Conservation (phyloP, 2,888 invertebrate genomes). For the Patella depressa region DNA sequence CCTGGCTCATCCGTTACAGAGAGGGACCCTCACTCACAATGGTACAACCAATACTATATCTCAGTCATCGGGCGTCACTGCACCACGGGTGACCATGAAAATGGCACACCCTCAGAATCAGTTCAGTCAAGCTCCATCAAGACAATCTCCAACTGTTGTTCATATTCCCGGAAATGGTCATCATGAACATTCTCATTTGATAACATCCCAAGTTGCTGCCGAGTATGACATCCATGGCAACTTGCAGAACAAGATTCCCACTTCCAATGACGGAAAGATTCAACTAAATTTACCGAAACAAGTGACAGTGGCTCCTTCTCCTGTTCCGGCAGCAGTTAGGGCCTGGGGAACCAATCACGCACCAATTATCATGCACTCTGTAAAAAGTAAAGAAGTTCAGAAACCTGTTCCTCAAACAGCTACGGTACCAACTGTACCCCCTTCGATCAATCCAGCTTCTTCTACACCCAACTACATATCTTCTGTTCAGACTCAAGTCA, state of each 20-base stretch:
- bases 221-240: not conserved
- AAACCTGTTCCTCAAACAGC: constrained; percentile 96
- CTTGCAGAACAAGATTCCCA: not conserved
- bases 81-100: not conserved
- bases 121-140: constrained; percentile 22
- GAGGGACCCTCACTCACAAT: not conserved
- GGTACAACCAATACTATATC: not conserved
- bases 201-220: not conserved
- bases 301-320: constrained; percentile 17
- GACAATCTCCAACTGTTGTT: constrained; percentile 27
- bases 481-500: constrained; percentile 64
- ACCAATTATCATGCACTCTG: constrained; percentile 96
- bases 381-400: constrained; percentile 93
- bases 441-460: constrained; percentile 13
- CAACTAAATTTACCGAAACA: constrained; percentile 40
- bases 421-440: constrained; percentile 82
- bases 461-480: constrained; percentile 68
- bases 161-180: constrained; percentile 33
- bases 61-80: not conserved
- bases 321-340: constrained; percentile 71
- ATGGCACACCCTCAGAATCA: not conserved
- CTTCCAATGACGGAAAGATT: constrained; percentile 30
- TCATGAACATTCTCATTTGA: constrained; percentile 30
- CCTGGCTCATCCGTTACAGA: not conserved
- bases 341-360: constrained; percentile 89